Evolutionary conservation across 2,888 invertebrate species (phyloP), one percentile per base, ranked within the genome.

Genomic region (Aproaerema taeniolella): DNA sequence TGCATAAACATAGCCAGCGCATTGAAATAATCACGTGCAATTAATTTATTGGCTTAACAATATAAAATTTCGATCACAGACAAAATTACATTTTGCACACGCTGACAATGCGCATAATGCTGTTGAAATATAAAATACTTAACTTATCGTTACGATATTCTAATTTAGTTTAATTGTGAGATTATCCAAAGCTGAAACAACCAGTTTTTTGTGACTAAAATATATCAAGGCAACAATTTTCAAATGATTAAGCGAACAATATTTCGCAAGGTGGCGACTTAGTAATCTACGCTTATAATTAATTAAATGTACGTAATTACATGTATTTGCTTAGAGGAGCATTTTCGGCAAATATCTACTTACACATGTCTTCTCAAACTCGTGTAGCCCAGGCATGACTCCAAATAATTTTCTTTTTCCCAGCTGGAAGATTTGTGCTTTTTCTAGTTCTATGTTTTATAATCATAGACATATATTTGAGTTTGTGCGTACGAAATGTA

Each of bases 31-130:
- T 58, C 43, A 55, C 62, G 73, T 73, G 74, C 73, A 72, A 61
- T 75, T 72, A 51, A 67, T 55, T 64, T 67, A 67, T 77, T 76
- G n/a, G 81, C 82, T 79, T 83, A 85, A 75, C 69, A 73, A 81
- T 83, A 82, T 77, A 80, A 77, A 76, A 79, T 80, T 81, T 82
- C 62, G 80, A 85, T 85, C 85, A 85, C 85, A 85, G 83, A 82
- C 77, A 83, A 80, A 83, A 83, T 83, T 80, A 20, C 20, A 20
- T 20, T 20, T 6, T 20, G 4, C 8, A 20, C n/a, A n/a, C n/a
- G n/a, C n/a, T n/a, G n/a, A n/a, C n/a, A n/a, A n/a, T n/a, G n/a
- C n/a, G n/a, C n/a, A n/a, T 64, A 50, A 72, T 71, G 67, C 69
- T 70, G 63, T 73, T 72, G 67, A 73, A 76, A 71, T 80, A 80